These are phyloP conservation scores for Acrobasis consociella DNA, from an alignment of 2,888 invertebrate genomes.

Conservation along the genomic window DNA sequence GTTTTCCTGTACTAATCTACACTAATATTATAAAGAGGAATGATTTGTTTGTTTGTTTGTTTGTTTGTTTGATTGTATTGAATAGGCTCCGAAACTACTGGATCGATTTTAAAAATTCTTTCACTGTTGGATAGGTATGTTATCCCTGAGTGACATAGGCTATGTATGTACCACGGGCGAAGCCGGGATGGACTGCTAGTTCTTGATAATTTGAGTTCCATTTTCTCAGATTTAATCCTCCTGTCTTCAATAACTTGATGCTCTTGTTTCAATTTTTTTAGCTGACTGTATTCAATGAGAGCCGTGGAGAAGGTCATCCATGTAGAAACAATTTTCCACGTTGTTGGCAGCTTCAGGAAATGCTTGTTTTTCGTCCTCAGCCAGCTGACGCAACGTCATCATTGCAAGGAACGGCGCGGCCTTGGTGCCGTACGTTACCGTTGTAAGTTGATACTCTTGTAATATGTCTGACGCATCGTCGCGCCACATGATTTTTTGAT, in stretches of 20 bases:
- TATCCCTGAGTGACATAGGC: too few relatives aligned
- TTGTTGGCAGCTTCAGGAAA: conserved; percentile 23
- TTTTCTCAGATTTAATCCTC: conserved; percentile 33
- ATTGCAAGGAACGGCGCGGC: conserved; percentile 35
- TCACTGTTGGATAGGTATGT: too few relatives aligned
- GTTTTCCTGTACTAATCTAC: conserved; percentile 9
- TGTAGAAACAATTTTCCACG: conserved; percentile 21
- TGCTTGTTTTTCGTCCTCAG: conserved; percentile 23
- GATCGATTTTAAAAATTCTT: too few relatives aligned
- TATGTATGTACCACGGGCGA: too few relatives aligned
- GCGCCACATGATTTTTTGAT: conserved; percentile 37
- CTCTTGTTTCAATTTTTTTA: conserved; percentile 22
- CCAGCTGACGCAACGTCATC: conserved; percentile 32
- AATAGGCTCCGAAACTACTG: too few relatives aligned
- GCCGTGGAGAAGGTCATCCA: conserved; percentile 26
- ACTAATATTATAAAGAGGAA: too few relatives aligned
- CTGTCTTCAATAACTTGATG: conserved; percentile 25
- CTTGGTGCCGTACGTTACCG: conserved; percentile 30
- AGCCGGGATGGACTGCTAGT: too few relatives aligned
- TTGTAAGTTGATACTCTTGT: conserved; percentile 25
- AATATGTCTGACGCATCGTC: conserved; percentile 15
- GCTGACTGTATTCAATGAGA: conserved; percentile 19
- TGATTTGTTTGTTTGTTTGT: too few relatives aligned
- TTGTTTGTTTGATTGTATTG: too few relatives aligned
- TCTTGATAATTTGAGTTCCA: conserved; percentile 23